Evolutionary conservation across 2,113 vertebrate species (phyloP).

Genomic region (Syrmaticus mikado): DNA sequence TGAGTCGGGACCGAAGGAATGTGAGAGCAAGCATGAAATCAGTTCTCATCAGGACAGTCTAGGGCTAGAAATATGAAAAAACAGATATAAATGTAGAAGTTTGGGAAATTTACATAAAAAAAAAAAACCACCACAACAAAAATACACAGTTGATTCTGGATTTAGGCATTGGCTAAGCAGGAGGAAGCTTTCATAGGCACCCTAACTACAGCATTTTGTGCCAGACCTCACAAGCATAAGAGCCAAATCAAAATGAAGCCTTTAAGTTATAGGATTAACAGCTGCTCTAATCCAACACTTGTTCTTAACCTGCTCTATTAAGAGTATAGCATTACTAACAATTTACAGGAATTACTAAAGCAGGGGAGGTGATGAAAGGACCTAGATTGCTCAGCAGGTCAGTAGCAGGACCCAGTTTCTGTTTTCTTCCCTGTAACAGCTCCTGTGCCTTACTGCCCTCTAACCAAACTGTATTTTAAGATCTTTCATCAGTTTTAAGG

Average conservation of each 20-base stretch:
- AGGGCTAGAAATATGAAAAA: background rate
- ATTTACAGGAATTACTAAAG: constrained; percentile 52
- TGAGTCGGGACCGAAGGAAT: background rate
- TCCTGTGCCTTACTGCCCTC: constrained; percentile 41
- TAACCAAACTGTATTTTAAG: background rate
- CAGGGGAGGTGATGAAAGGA: constrained; percentile 43
- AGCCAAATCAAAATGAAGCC: constrained; percentile 30
- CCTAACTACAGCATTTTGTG: background rate
- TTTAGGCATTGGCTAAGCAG: background rate
- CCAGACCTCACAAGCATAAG: background rate
- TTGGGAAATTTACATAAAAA: background rate
- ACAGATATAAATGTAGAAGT: background rate
- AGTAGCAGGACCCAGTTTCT: constrained; percentile 44
- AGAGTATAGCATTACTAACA: constrained; percentile 47
- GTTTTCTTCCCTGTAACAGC: constrained; percentile 30
- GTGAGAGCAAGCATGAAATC: background rate
- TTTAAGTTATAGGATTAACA: constrained; percentile 48
- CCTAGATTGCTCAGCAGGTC: constrained; percentile 34
- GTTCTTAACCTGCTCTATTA: constrained; percentile 49
- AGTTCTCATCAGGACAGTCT: background rate
- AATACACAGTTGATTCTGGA: background rate
- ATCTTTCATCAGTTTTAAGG: background rate
- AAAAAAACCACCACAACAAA: background rate
- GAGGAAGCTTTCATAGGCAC: background rate
- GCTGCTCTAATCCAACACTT: constrained; percentile 29